Evolutionary conservation across 23 tunicate species (phyloP).

Genomic region (Halocynthia aurantium): DNA sequence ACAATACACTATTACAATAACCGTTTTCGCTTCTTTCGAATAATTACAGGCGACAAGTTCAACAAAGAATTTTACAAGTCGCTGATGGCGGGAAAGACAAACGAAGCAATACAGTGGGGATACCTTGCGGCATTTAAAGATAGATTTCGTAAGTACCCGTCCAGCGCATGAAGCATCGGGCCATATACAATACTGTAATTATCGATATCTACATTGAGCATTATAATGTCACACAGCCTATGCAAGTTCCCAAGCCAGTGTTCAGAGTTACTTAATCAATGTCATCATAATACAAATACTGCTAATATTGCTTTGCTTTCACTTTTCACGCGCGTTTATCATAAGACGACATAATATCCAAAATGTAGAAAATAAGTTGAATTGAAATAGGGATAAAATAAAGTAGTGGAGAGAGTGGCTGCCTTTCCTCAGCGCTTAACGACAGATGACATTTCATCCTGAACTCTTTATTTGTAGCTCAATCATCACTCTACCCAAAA

Average conservation of each 20-base stretch:
- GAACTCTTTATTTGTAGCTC: constrained; percentile 24
- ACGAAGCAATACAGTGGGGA: constrained; percentile 45
- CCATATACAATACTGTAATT: not conserved
- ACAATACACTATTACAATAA: not conserved
- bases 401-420: not conserved
- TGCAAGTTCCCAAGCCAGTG: not conserved
- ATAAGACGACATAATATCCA: too few species aligned
- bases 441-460: not conserved
- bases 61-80: constrained; percentile 50
- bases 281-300: too few species aligned
- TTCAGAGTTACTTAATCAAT: too few species aligned
- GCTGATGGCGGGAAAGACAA: constrained; percentile 39
- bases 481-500: constrained; percentile 38
- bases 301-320: too few species aligned
- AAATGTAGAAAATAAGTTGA: too few species aligned
- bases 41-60: constrained; percentile 21
- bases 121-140: constrained; percentile 32
- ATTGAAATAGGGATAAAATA: too few species aligned
- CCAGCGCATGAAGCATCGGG: not conserved
- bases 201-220: too few species aligned
- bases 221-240: too few species aligned
- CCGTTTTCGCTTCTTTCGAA: not conserved
- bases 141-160: constrained; percentile 37
- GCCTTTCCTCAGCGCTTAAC: not conserved
- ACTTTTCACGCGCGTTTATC: too few species aligned